phyloP scores from a whole-genome alignment of 1,140 invertebrate genomes.

The Pinna nobilis region DNA sequence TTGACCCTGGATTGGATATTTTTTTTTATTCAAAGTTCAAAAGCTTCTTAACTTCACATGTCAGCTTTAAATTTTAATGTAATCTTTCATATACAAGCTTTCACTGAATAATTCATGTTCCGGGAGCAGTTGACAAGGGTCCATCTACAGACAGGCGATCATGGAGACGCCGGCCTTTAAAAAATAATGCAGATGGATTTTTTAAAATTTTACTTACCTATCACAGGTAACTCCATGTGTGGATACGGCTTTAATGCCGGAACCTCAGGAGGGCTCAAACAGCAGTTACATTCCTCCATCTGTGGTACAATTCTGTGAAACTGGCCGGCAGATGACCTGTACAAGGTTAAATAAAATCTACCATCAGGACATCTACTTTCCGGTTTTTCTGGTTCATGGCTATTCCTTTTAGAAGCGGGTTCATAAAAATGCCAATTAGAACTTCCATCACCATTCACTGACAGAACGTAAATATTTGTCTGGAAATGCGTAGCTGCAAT shows the following conservation, averaged over 20 bases:
- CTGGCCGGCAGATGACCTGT: background rate
- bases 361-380: background rate
- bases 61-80: too few relatives aligned
- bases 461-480: conserved; percentile 2
- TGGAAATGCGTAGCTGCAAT: conserved; percentile 7
- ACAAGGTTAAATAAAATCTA: conserved; percentile 5
- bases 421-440: conserved; percentile 7
- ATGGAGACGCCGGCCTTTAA: too few relatives aligned
- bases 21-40: too few relatives aligned
- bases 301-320: conserved; percentile 23
- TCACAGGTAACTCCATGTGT: background rate
- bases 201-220: background rate
- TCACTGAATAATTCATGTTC: background rate
- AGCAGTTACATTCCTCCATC: conserved; percentile 9
- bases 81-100: too few relatives aligned
- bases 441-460: background rate
- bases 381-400: background rate
- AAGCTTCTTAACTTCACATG: too few relatives aligned
- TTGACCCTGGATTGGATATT: too few relatives aligned
- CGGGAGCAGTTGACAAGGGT: background rate
- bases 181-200: background rate
- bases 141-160: background rate
- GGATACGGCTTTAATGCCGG: background rate
- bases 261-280: background rate
- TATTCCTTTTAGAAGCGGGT: background rate